phyloP scores from a whole-genome alignment of 2,888 invertebrate genomes.

The Dasysyrphus tricinctus region DNA sequence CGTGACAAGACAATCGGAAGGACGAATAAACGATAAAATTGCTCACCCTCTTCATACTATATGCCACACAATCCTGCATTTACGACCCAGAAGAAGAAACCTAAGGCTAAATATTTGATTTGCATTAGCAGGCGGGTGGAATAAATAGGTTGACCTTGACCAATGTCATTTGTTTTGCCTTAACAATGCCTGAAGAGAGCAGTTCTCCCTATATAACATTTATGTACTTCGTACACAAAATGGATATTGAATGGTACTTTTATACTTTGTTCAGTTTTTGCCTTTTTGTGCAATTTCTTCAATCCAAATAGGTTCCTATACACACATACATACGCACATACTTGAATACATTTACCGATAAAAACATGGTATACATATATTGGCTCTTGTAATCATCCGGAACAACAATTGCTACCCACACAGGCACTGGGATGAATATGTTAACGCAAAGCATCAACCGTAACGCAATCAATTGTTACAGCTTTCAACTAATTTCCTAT shows the following conservation, averaged over 20 bases:
- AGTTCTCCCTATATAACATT: constrained; percentile 6
- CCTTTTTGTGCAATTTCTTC: constrained; percentile 28
- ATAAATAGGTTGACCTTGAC: constrained; percentile 58
- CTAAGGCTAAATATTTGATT: constrained; percentile 42
- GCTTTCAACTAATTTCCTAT: constrained; percentile 66
- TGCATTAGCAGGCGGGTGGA: constrained; percentile 47
- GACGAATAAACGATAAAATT: constrained; percentile 34
- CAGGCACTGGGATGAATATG: constrained; percentile 28
- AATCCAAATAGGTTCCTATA: neutral
- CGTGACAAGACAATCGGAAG: constrained; percentile 57
- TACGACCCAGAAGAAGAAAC: neutral
- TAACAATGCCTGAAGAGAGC: constrained; percentile 7
- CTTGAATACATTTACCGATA: neutral
- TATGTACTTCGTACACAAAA: constrained; percentile 1
- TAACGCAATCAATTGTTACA: constrained; percentile 64
- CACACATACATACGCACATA: neutral
- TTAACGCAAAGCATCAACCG: constrained; percentile 54
- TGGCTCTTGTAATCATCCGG: constrained; percentile 10
- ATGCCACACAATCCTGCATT: neutral
- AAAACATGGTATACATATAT: neutral
- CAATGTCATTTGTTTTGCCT: constrained; percentile 58
- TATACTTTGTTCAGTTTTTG: constrained; percentile 27
- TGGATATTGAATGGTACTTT: constrained; percentile 32
- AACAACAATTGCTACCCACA: constrained; percentile 36
- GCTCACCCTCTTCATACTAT: constrained; percentile 26